Conservation (phyloP, 2,113 vertebrate species). For the Sturnira hondurensis region DNA sequence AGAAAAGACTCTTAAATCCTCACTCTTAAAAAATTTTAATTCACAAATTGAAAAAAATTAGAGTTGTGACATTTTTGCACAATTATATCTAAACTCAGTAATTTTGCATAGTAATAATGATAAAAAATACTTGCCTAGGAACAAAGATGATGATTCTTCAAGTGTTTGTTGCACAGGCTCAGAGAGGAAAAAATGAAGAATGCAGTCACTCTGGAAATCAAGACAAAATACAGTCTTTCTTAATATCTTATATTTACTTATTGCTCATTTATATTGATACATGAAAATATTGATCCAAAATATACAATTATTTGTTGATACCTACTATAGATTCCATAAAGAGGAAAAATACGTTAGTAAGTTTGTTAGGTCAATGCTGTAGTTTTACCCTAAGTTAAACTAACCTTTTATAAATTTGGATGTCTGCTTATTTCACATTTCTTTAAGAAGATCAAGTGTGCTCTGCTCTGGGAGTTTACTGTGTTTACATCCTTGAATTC, state of each 20-base stretch:
- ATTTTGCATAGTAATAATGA: background rate
- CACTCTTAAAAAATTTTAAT: background rate
- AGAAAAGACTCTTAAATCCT: background rate
- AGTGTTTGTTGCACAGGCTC: conserved; percentile 69
- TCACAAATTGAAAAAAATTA: background rate
- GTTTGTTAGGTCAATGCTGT: background rate
- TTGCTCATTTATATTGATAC: background rate
- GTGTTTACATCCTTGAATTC: background rate
- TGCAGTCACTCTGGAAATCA: conserved; percentile 85
- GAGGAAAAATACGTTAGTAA: background rate
- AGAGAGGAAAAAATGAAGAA: conserved; percentile 88
- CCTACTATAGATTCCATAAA: background rate
- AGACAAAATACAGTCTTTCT: background rate
- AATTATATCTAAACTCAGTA: background rate
- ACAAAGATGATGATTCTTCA: conserved; percentile 46
- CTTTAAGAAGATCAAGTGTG: background rate
- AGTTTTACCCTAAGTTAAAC: background rate
- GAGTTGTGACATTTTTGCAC: background rate
- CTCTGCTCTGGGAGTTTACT: background rate
- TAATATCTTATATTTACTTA: background rate
- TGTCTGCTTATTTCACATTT: background rate
- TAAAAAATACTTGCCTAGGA: conserved; percentile 67
- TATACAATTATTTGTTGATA: background rate
- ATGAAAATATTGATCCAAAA: background rate
- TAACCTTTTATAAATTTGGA: background rate